phyloP scores from a whole-genome alignment of 2,888 invertebrate genomes.

The Falcaria lacertinaria region DNA sequence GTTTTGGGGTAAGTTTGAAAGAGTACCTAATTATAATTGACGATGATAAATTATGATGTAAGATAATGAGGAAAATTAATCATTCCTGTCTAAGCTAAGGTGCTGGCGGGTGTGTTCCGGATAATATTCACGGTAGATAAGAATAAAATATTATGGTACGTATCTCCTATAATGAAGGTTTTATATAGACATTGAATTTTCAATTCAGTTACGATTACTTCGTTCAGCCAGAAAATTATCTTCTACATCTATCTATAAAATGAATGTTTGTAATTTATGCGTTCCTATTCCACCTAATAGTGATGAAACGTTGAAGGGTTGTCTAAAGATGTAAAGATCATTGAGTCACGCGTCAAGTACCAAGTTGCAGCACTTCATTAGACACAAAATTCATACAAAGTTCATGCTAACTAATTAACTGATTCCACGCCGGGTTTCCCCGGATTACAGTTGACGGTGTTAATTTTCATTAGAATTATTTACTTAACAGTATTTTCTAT shows the following conservation, averaged over 20 bases:
- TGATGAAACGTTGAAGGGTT: too few relatives aligned
- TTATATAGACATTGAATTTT: too few relatives aligned
- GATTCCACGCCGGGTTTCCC: background rate
- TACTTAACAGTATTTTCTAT: conserved; percentile 10
- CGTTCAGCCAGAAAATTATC: too few relatives aligned
- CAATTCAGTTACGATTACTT: too few relatives aligned
- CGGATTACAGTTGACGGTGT: background rate
- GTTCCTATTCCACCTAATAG: too few relatives aligned
- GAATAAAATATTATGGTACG: too few relatives aligned
- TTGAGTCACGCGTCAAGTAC: background rate
- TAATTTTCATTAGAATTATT: background rate
- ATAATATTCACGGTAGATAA: too few relatives aligned
- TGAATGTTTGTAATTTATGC: too few relatives aligned
- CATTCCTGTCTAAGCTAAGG: background rate
- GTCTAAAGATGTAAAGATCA: background rate
- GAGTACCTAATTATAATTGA: conserved; percentile 5
- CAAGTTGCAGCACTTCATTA: background rate
- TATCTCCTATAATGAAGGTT: too few relatives aligned
- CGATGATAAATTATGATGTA: conserved; percentile 5
- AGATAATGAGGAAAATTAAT: conserved; percentile 5
- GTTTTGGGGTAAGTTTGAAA: background rate
- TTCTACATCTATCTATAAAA: too few relatives aligned
- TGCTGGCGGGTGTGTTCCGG: background rate
- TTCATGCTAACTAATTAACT: background rate
- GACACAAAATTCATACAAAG: background rate